These are phyloP conservation scores for Acronicta aceris DNA, from an alignment of 2,888 invertebrate genomes.

Conservation along the genomic window DNA sequence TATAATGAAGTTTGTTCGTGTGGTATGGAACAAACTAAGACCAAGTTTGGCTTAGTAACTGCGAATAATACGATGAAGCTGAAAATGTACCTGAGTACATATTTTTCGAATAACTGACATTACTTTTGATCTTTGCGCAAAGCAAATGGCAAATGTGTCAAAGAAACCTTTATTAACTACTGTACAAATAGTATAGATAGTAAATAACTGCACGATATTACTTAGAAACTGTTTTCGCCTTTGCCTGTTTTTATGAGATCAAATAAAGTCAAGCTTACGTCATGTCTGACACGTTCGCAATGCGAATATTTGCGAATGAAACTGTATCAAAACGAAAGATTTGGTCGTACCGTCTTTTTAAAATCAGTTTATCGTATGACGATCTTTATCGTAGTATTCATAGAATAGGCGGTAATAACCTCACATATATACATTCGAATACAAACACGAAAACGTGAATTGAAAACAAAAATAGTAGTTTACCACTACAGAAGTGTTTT, in stretches of 20 bases:
- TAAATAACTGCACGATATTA: not conserved
- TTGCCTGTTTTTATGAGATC: constrained; percentile 27
- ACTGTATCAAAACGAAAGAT: constrained; percentile 15
- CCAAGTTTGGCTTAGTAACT: constrained; percentile 11
- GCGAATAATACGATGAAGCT: not conserved
- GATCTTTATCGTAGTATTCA: constrained; percentile 22
- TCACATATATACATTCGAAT: no score
- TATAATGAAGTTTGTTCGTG: constrained; percentile 30
- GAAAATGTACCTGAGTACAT: not conserved
- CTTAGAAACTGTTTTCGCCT: constrained; percentile 8
- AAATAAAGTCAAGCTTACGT: constrained; percentile 46
- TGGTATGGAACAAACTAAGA: constrained; percentile 1
- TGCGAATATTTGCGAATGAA: constrained; percentile 17
- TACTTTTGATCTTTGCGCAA: not conserved
- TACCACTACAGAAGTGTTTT: constrained; percentile 20
- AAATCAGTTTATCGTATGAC: not conserved
- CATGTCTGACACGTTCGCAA: constrained; percentile 31
- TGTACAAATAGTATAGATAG: constrained; percentile 1
- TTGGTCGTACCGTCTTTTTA: not conserved
- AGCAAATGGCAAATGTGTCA: not conserved
- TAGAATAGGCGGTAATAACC: constrained; percentile 16
- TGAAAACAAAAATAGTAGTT: constrained; percentile 27
- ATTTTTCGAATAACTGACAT: not conserved
- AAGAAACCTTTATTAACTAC: not conserved
- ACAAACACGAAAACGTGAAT: constrained; percentile 14